These are phyloP conservation scores for Caenorhabditis virilis DNA, from an alignment of 2,888 invertebrate species.

Conservation along the genomic window DNA sequence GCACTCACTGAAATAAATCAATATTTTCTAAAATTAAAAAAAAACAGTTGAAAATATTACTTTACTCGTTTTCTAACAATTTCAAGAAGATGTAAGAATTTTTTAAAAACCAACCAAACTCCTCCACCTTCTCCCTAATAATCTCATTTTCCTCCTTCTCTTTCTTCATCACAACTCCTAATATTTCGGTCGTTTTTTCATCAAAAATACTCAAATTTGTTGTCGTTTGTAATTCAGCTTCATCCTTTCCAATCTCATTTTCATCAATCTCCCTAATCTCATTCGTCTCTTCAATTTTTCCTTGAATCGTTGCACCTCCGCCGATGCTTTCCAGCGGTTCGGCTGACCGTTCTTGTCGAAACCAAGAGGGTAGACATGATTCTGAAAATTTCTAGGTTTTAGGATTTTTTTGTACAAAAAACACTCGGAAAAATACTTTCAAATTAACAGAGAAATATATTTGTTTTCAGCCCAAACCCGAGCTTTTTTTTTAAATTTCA, in stretches of 20 bases:
- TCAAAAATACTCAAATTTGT: too few species aligned
- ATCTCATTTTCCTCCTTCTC: background rate
- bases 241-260: background rate
- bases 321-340: slow-evolving; percentile 23
- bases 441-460: too few species aligned
- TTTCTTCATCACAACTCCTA: background rate
- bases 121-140: background rate
- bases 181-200: too few species aligned
- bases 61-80: background rate
- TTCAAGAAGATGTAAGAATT: background rate
- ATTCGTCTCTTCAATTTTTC: slow-evolving; percentile 17
- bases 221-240: too few species aligned
- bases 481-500: background rate
- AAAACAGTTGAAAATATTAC: background rate
- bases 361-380: slow-evolving; percentile 38
- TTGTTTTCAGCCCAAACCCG: too few species aligned
- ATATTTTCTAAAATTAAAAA: background rate
- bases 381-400: too few species aligned
- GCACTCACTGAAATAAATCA: slow-evolving; percentile 15
- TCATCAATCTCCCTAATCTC: slow-evolving; percentile 16
- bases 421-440: too few species aligned
- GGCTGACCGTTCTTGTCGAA: slow-evolving; percentile 33
- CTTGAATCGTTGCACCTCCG: background rate
- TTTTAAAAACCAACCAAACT: background rate
- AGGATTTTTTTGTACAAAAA: too few species aligned